Conservation (phyloP, 2,797 vertebrate species). For the Gymnothorax reevesii region DNA sequence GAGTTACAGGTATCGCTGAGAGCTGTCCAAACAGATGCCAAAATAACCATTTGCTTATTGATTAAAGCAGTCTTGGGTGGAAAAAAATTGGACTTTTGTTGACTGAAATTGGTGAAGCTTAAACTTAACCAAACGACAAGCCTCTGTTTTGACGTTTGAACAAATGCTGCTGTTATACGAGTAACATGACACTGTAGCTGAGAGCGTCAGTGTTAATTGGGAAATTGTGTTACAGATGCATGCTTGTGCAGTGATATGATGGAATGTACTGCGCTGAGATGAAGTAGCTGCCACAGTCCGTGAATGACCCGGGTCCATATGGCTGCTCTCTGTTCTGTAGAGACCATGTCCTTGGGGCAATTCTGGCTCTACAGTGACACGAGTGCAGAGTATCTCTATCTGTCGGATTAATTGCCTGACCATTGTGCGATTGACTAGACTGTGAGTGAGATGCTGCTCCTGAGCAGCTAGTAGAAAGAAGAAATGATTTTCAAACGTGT, state of each 20-base stretch:
- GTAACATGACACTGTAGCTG: background rate
- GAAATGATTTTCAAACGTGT: too few relatives aligned
- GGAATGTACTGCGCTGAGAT: background rate
- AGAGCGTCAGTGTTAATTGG: background rate
- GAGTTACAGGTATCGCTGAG: background rate
- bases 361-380: background rate
- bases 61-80: background rate
- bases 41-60: background rate
- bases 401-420: background rate
- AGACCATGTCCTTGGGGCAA: background rate
- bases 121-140: background rate
- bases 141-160: background rate
- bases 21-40: background rate
- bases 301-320: background rate
- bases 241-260: background rate
- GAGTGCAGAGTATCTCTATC: background rate
- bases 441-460: background rate
- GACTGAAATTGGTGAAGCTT: background rate
- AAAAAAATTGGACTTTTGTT: background rate
- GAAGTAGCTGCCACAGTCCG: background rate
- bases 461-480: background rate
- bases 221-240: background rate
- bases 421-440: background rate
- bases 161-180: background rate
- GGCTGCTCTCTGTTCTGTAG: background rate